These are phyloP conservation scores for Ochlodes sylvanus DNA, from an alignment of 2,888 invertebrate species.

Conservation along the genomic window DNA sequence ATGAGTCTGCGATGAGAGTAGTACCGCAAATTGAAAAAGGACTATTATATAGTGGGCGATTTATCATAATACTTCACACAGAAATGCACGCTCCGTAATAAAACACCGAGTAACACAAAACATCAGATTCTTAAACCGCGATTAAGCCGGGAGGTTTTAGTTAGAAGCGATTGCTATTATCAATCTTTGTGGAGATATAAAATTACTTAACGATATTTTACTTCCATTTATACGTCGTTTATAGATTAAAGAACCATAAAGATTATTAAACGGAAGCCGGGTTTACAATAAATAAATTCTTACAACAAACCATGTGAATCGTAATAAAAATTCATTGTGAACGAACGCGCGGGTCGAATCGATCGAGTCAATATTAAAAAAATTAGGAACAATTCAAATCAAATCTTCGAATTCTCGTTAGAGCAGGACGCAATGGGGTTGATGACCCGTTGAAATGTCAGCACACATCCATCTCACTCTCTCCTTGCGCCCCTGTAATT, in stretches of 20 bases:
- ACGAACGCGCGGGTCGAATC: conserved; percentile 60
- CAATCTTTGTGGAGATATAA: conserved; percentile 67
- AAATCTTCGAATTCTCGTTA: conserved; percentile 83
- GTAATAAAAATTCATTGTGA: conserved; percentile 50
- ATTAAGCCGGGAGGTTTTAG: conserved; percentile 49
- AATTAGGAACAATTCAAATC: conserved; percentile 85
- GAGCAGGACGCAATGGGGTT: conserved; percentile 83
- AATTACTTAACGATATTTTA: conserved; percentile 67
- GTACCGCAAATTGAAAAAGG: conserved; percentile 43
- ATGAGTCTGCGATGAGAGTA: conserved; percentile 22
- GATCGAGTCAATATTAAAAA: conserved; percentile 77
- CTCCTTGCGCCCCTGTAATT: conserved; percentile 56
- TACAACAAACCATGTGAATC: conserved; percentile 67
- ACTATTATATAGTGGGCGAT: conserved; percentile 43
- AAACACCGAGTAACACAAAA: conserved; percentile 46
- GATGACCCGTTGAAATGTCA: conserved; percentile 84
- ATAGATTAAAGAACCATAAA: conserved; percentile 66
- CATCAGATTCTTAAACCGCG: conserved; percentile 47
- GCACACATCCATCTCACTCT: conserved; percentile 71
- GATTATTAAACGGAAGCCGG: conserved; percentile 76
- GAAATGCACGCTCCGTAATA: conserved; percentile 45
- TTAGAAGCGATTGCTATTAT: conserved; percentile 55
- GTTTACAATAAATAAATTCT: conserved; percentile 67
- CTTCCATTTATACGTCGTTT: conserved; percentile 64
- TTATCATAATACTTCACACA: conserved; percentile 48